Conservation (phyloP, 2,113 vertebrate genomes). For the Corynorhinus townsendii region DNA sequence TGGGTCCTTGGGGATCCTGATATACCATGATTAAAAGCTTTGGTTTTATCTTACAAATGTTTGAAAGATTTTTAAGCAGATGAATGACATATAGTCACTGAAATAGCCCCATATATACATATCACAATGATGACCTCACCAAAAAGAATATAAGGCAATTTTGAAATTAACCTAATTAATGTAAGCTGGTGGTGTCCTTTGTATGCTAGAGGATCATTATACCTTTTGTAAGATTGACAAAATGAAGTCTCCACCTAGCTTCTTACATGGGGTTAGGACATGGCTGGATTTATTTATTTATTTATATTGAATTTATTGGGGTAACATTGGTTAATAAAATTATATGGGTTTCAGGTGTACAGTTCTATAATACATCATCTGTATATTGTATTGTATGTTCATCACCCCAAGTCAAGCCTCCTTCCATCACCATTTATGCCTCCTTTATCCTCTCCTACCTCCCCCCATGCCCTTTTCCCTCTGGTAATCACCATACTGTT, state of each 20-base stretch:
- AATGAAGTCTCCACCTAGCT: not conserved
- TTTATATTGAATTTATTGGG: not conserved
- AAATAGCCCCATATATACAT: not conserved
- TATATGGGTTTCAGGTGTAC: not conserved
- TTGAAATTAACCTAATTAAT: constrained; percentile 15
- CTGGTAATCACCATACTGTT: not conserved
- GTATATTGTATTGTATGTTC: not conserved
- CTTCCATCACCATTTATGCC: not conserved
- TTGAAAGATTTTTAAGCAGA: not conserved
- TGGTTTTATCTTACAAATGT: not conserved
- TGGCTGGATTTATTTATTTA: not conserved
- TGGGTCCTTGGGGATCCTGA: not conserved
- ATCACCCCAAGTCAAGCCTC: not conserved
- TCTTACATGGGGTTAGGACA: not conserved
- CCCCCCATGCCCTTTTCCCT: not conserved
- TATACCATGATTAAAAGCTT: not conserved
- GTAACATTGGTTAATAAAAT: not conserved
- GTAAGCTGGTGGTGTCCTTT: constrained; percentile 19
- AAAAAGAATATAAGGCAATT: constrained; percentile 8
- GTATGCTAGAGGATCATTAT: not conserved
- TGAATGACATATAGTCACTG: not conserved
- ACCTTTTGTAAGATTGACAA: not conserved
- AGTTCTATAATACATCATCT: not conserved
- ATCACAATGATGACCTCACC: not conserved
- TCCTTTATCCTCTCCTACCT: not conserved